These are phyloP conservation scores for Macrotis lagotis DNA, from an alignment of 2,113 vertebrate species.

Conservation along the genomic window DNA sequence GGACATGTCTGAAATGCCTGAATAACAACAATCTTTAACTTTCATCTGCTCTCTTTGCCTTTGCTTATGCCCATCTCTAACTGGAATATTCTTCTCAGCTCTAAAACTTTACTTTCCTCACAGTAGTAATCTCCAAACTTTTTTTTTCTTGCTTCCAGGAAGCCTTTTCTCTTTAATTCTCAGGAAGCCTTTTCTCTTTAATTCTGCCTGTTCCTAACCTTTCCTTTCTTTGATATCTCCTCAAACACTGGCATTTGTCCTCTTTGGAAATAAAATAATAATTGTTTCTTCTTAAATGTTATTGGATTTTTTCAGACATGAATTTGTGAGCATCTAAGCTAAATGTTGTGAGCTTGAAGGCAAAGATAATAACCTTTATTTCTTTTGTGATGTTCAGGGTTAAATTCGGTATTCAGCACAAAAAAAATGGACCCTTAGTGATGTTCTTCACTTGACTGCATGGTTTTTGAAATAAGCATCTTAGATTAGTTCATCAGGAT, in stretches of 20 bases:
- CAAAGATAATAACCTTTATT: neutral
- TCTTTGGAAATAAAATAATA: neutral
- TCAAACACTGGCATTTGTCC: neutral
- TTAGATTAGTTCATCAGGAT: neutral
- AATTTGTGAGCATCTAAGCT: neutral
- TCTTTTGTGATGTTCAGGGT: slow-evolving; percentile 7
- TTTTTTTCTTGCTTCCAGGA: too few species aligned
- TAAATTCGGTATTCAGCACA: neutral
- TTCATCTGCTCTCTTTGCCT: too few species aligned
- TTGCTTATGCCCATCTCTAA: too few species aligned
- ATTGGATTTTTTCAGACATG: neutral
- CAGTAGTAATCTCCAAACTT: too few species aligned
- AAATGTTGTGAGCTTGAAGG: neutral
- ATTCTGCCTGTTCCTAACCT: too few species aligned
- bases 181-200: too few species aligned
- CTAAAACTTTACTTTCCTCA: too few species aligned
- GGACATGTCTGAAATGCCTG: too few species aligned
- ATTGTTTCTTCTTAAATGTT: neutral
- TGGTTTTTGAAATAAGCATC: slow-evolving; percentile 33
- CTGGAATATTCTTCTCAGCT: too few species aligned
- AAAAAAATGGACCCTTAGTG: slow-evolving; percentile 19
- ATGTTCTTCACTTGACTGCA: neutral
- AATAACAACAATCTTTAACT: too few species aligned
- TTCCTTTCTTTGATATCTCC: neutral
- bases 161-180: too few species aligned